Percentiles rank a stretch among this genome's conserved stretches.
These are phyloP conservation scores for Amazona finschi DNA, from an alignment of 2,797 vertebrate genomes.

Conservation along the genomic window DNA sequence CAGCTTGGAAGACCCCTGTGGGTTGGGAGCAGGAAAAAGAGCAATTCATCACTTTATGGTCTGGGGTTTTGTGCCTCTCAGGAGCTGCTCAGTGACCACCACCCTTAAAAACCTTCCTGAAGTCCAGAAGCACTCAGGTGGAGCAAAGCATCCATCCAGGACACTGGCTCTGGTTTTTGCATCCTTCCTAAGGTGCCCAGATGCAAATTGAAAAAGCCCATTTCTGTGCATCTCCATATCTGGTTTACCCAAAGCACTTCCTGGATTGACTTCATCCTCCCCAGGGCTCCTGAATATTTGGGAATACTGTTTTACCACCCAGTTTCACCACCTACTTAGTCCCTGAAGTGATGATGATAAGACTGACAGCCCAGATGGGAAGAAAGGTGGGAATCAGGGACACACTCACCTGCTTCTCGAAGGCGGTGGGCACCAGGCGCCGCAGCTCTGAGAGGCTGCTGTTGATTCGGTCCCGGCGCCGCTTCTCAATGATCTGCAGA, in stretches of 20 bases:
- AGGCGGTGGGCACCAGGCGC: slow-evolving; percentile 90
- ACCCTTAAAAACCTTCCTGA: not conserved
- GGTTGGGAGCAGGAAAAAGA: not conserved
- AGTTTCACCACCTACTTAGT: not conserved
- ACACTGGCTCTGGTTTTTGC: not conserved
- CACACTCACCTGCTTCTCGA: slow-evolving; percentile 88
- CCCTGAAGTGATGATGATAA: not conserved
- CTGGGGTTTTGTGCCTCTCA: not conserved
- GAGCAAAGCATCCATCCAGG: not conserved
- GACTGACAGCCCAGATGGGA: not conserved
- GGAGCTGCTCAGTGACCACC: not conserved
- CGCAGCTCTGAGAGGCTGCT: slow-evolving; percentile 92
- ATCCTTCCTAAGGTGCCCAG: not conserved
- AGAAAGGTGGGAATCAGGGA: not conserved
- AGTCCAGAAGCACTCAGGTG: not conserved
- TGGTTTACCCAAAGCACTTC: not conserved
- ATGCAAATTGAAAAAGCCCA: not conserved
- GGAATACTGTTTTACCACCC: not conserved
- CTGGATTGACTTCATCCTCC: not conserved
- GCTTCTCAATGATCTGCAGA: slow-evolving; percentile 91
- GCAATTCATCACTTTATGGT: not conserved
- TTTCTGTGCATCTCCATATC: not conserved
- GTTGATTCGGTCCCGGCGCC: slow-evolving; percentile 92
- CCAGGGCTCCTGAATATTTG: not conserved
- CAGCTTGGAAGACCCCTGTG: slow-evolving; percentile 91